phyloP scores from a whole-genome alignment of 92 coral and sea anemone genomes.

The Pocillopora meandrina region DNA sequence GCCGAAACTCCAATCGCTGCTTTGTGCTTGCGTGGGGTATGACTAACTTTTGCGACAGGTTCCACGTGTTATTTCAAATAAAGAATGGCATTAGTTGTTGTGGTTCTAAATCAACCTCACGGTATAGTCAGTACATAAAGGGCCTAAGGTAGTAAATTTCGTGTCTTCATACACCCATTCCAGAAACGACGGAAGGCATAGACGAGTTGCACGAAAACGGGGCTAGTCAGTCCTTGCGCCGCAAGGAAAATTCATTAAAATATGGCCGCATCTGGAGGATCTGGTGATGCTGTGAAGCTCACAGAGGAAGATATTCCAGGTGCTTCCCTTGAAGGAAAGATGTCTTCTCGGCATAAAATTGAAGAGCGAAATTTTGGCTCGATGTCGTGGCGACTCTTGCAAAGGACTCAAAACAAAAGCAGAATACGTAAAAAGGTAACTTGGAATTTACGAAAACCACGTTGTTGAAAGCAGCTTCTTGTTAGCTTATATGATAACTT shows the following conservation, averaged over 20 bases:
- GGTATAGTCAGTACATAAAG: too few relatives aligned
- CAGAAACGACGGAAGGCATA: not conserved
- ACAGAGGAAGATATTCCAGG: constrained; percentile 2
- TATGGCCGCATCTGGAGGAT: constrained; percentile 12
- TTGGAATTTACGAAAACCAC: not conserved
- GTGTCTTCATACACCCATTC: not conserved
- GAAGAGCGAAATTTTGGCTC: not conserved
- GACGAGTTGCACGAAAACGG: constrained; percentile 6
- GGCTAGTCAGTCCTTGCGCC: constrained; percentile 5
- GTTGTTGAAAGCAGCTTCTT: not conserved
- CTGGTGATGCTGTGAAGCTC: not conserved
- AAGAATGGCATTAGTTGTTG: too few relatives aligned
- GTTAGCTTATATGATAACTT: not conserved
- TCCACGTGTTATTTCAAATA: too few relatives aligned
- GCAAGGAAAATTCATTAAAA: not conserved
- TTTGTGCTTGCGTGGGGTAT: too few relatives aligned
- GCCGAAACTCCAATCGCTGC: too few relatives aligned
- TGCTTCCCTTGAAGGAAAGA: not conserved
- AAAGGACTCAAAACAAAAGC: constrained; percentile 24
- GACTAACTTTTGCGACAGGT: too few relatives aligned
- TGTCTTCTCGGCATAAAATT: not conserved
- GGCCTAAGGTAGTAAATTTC: too few relatives aligned
- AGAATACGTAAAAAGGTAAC: not conserved
- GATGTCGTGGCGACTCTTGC: constrained; percentile 13
- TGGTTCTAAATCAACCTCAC: too few relatives aligned